Conservation (phyloP, 2,797 vertebrate genomes). For the Macrochelys suwanniensis region DNA sequence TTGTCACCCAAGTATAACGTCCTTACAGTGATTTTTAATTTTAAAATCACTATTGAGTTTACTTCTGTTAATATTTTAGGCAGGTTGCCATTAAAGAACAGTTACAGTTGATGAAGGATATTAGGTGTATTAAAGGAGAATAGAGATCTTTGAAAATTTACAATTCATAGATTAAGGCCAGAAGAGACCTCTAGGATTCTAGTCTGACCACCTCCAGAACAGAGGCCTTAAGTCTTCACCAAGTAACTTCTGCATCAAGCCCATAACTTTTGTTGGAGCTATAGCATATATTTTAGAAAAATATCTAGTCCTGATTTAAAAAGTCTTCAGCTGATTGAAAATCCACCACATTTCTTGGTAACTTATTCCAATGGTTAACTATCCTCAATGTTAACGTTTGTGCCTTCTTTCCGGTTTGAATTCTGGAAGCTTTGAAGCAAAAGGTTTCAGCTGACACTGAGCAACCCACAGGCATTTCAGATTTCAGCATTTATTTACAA, state of each 20-base stretch:
- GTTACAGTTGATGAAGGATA: background rate
- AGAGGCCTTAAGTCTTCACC: background rate
- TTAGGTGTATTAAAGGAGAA: background rate
- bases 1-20: fast-evolving
- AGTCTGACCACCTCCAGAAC: fast-evolving
- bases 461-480: background rate
- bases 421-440: background rate
- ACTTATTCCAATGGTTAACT: background rate
- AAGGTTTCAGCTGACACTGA: background rate
- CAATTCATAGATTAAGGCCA: background rate
- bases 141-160: background rate
- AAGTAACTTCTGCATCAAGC: background rate
- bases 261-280: background rate
- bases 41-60: background rate
- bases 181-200: background rate
- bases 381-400: background rate
- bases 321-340: background rate
- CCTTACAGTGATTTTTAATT: background rate
- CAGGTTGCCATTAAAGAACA: background rate
- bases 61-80: background rate
- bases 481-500: background rate
- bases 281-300: background rate
- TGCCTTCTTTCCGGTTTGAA: background rate
- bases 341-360: background rate
- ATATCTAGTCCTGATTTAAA: background rate